Base-by-base conservation (phyloP, 2,113 vertebrate species). In the Sorex araneus region DNA sequence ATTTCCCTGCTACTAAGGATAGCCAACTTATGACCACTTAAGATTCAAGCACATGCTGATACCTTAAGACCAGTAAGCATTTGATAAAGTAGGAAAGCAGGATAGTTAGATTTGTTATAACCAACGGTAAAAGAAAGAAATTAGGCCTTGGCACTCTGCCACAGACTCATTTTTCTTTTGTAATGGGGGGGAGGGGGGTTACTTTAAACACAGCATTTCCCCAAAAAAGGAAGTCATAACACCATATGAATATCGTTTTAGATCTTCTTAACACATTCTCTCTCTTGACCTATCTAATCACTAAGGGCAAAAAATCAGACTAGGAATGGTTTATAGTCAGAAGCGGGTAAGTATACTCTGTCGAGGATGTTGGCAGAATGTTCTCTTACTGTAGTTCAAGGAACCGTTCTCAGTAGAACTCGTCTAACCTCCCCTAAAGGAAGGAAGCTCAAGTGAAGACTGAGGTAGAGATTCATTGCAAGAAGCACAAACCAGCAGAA, bases 1-100 rank as follows among this genome's bases (percentile, higher is more conserved):
- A 86, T 81, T 94, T 97, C 94, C 76, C 76, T 92, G 69, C 74
- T 67, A 34, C 79, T 94, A 70, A 93, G 89, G 84, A 47, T 71
- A 95, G 84, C 96, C 91, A 93, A 93, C 88, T 96, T 94, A 92
- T 78, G 92, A 78, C 57, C 92, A 89, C 94, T 97, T 96, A 91
- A 67, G 66, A 95, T 50, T 97, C 92, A 93, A 92, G 89, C 87
- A 96, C 94, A 94, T 88, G 92, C 74, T 96, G 92, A 82, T 94
- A 83, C 93, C 91, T 97, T 96, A 95, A 92, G 75, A 95, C 94
- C 91, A 94, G 66, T 96, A 77, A 92, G 88, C 91, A 88, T 96
- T 93, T 93, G 82, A 83, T 96, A 82, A 96, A 96, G 90, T 94
- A 66, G 63, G 67, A 57, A 74, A 94, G 2, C 74, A 78, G 57